Base-by-base conservation (phyloP, 2,113 vertebrate genomes). In the Nannospalax galili region DNA sequence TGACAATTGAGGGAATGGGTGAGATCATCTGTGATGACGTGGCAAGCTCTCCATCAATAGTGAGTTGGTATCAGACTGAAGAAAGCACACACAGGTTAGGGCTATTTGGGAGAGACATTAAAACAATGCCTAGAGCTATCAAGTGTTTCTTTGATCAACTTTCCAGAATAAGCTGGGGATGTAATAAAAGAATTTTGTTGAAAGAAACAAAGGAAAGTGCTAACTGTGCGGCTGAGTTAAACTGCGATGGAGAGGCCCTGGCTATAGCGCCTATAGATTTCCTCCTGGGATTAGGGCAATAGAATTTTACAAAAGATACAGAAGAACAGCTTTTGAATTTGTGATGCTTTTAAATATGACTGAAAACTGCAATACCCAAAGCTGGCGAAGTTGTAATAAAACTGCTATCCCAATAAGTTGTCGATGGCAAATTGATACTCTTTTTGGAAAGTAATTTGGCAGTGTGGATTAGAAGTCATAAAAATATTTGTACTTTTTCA, bases 361-460 rank as follows among this genome's bases (percentile, higher is more conserved):
- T 74, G 84, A 87, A 95, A 92, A 75, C 90, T 30, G 70, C 45
- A 90, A 80, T 48, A 90, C 52, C 32, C 77, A 60, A 62, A 81
- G 16, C 84, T 89, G 79, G 78, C 30, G 15, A 85, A 56, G 82
- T 82, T 80, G 17, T 45, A 85, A 72, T 85, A 90, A 88, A 91
- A 65, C 20, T n/a, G 37, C 81, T 90, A 37, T 40, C 72, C 84
- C 58, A 28, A 7, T 26, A 89, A 73, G 70, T 64, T 93, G 85
- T 60, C n/a, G 15, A 45, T 73, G 78, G 77, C 74, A 88, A 64
- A 88, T 42, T 37, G 32, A 32, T 79, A 19, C 42, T 79, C 37
- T 92, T 84, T 92, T 74, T 91, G 75, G 69, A 88, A 91, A 90
- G 52, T 87, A 74, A 91, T 90, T 90, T 90, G 80, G 84, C 65